These are phyloP conservation scores for Cheilosia pagana DNA, from an alignment of 2,888 invertebrate species.

Conservation along the genomic window DNA sequence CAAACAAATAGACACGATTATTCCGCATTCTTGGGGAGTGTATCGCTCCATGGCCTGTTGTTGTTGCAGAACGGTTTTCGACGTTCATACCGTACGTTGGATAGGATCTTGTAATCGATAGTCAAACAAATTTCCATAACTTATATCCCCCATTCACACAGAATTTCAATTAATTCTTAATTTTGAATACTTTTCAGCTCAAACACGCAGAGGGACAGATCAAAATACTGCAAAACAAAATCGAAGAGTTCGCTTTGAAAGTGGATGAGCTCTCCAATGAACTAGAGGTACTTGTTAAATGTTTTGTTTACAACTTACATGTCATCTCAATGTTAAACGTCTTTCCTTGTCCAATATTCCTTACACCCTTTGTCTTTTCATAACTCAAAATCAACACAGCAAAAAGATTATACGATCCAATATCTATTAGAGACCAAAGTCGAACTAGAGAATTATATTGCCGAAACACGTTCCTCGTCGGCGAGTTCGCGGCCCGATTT, in stretches of 20 bases:
- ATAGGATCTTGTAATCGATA: too few relatives aligned
- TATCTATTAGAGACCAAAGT: conserved; percentile 78
- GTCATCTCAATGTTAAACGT: conserved; percentile 34
- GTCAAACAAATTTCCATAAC: too few relatives aligned
- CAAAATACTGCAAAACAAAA: conserved; percentile 76
- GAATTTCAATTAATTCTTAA: too few relatives aligned
- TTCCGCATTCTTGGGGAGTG: too few relatives aligned
- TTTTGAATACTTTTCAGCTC: conserved; percentile 72
- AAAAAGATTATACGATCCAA: conserved; percentile 76
- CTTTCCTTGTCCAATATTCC: conserved; percentile 27
- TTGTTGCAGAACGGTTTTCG: too few relatives aligned
- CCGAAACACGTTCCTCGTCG: conserved; percentile 78
- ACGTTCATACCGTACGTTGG: too few relatives aligned
- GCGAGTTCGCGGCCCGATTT: conserved; percentile 77
- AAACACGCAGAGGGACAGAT: conserved; percentile 77
- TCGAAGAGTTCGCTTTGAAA: conserved; percentile 78
- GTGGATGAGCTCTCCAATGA: conserved; percentile 75
- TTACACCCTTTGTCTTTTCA: conserved; percentile 45
- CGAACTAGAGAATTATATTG: conserved; percentile 80
- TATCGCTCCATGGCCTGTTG: too few relatives aligned
- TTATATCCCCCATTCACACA: too few relatives aligned
- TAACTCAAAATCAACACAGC: conserved; percentile 64
- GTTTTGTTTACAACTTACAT: conserved; percentile 3
- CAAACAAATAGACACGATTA: too few relatives aligned
- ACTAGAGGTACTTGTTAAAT: conserved; percentile 72